A percentile compares a stretch with the other conserved stretches of the same genome.
These are phyloP conservation scores for Orientallactaga bullata DNA, from an alignment of 2,113 vertebrate species.

Conservation along the genomic window DNA sequence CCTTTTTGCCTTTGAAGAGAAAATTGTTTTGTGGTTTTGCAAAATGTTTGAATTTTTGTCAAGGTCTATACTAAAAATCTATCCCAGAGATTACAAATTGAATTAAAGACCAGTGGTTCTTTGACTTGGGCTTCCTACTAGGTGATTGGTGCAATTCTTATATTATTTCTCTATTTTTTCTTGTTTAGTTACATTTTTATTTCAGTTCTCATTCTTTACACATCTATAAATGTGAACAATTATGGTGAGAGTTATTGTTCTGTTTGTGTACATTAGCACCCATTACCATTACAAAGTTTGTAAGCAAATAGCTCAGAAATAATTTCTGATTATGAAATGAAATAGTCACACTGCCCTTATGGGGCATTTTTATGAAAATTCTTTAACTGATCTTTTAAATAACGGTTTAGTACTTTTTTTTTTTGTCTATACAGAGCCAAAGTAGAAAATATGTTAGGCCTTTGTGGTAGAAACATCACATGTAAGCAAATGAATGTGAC, in stretches of 20 bases:
- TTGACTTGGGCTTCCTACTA: slow-evolving; percentile 37
- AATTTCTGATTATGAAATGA: slow-evolving; percentile 66
- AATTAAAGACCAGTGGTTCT: slow-evolving; percentile 56
- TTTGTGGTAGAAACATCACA: background rate
- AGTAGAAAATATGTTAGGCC: slow-evolving; percentile 41
- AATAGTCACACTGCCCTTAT: slow-evolving; percentile 7
- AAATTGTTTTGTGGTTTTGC: slow-evolving; percentile 13
- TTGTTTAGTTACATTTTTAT: slow-evolving; percentile 54
- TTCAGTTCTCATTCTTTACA: slow-evolving; percentile 68
- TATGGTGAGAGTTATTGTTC: slow-evolving; percentile 55
- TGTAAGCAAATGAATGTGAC: background rate
- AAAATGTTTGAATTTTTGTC: slow-evolving; percentile 50
- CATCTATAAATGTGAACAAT: slow-evolving; percentile 61
- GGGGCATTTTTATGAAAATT: slow-evolving; percentile 54
- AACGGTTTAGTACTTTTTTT: background rate
- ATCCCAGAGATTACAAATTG: background rate
- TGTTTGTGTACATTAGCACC: slow-evolving; percentile 53
- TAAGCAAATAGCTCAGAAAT: slow-evolving; percentile 68
- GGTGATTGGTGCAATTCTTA: slow-evolving; percentile 9
- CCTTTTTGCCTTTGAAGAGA: slow-evolving; percentile 27
- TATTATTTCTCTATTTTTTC: slow-evolving; percentile 30
- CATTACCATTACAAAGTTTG: slow-evolving; percentile 59
- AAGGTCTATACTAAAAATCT: slow-evolving; percentile 50
- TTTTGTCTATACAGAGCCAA: slow-evolving; percentile 21
- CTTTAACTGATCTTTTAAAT: slow-evolving; percentile 36